Base-by-base conservation (phyloP, 2,797 vertebrate species). In the Microctenopoma stevenorrisi region DNA sequence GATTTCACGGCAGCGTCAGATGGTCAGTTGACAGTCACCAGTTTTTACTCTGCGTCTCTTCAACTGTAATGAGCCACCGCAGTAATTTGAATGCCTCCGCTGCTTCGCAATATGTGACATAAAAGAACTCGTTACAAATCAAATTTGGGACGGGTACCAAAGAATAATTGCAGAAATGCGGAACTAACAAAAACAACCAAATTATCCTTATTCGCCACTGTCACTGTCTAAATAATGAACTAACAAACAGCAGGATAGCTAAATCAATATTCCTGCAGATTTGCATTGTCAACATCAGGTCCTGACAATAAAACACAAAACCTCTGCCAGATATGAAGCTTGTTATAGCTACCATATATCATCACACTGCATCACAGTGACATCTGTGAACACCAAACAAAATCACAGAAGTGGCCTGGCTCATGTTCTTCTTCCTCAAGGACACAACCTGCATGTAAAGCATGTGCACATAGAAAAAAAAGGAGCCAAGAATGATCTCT, bases 21-120 rank as follows among this genome's bases (percentile, higher is more conserved):
- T 83, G 88, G 85, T 77, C 85, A 87, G 60, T 84, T 63, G 63
- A 79, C 73, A 83, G 85, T 82, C 75, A 76, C 63, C 47, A 18
- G 61, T 68, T 86, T 84, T 67, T 55, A 72, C 60, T 72, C 68
- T 66, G 61, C 66, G 51, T 60, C 70, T 61, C 64, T 47, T 77
- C 49, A 63, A 49, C 72, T 50, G 47, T 77, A 78, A 87, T 71
- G 81, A 79, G 73, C 55, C 64, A 11, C 46, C 55, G 22, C 44
- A 48, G 79, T 44, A 55, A 66, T 52, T 49, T 47, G n/a, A 79
- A 60, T 53, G 56, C 61, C 51, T 54, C 62, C 42, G 33, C 60
- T 47, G 52, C 37, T 62, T 49, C 28, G 49, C 64, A 74, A 69
- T 52, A 33, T 5, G 18, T 37, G 48, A 49, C 64, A 74, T 67